A percentile compares a stretch with the other conserved stretches of the same genome.
Conservation (phyloP, 2,888 invertebrate species). For the Plagodis dolabraria region DNA sequence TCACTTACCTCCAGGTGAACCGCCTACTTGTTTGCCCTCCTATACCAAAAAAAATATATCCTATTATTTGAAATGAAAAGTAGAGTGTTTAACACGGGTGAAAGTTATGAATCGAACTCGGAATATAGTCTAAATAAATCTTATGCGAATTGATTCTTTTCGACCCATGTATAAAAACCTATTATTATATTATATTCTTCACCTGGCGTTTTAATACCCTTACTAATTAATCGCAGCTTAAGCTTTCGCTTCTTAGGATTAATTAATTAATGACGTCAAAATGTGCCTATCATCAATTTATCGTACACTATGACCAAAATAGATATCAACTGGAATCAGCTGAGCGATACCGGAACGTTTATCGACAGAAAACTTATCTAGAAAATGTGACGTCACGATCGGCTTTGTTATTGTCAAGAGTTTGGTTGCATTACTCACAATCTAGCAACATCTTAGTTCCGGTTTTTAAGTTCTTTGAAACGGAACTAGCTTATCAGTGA, state of each 20-base stretch:
- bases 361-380: slow-evolving; percentile 17
- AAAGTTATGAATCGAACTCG: too few species aligned
- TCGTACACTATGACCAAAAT: background rate
- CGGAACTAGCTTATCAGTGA: slow-evolving; percentile 20
- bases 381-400: slow-evolving; percentile 14
- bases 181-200: too few species aligned
- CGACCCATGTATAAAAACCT: too few species aligned
- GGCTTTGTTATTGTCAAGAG: slow-evolving; percentile 14
- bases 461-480: slow-evolving; percentile 9
- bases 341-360: slow-evolving; percentile 13
- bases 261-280: background rate
- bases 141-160: too few species aligned
- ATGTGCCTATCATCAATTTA: background rate
- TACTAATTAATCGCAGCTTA: too few species aligned
- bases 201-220: too few species aligned
- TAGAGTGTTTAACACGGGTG: too few species aligned
- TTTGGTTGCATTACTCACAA: slow-evolving; percentile 7
- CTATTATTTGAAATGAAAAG: too few species aligned
- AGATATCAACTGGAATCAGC: slow-evolving; percentile 14
- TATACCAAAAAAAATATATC: too few species aligned
- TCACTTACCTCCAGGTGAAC: too few species aligned
- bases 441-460: slow-evolving; percentile 11
- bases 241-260: slow-evolving; percentile 2
- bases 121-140: too few species aligned
- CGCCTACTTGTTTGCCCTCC: too few species aligned